A percentile compares a stretch with the other conserved stretches of the same genome.
Evolutionary conservation across 2,888 invertebrate genomes (phyloP).

Genomic region (Himalopsyche anomala): DNA sequence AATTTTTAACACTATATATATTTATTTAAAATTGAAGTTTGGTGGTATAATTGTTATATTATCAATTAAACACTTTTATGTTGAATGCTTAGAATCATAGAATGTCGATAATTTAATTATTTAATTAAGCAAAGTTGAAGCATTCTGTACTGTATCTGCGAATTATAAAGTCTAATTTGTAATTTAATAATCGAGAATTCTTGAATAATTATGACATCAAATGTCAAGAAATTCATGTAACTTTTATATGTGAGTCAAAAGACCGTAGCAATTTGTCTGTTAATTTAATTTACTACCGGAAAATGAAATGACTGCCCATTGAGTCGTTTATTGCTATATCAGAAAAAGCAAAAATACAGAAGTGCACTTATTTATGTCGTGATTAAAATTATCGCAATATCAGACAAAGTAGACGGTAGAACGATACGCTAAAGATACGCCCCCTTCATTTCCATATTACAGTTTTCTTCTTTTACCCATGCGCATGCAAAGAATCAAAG

Average conservation of each 20-base stretch:
- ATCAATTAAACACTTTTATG: too few species aligned
- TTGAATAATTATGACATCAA: neutral
- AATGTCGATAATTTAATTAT: too few species aligned
- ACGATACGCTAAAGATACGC: constrained; percentile 41
- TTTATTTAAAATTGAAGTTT: too few species aligned
- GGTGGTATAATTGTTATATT: too few species aligned
- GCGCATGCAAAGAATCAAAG: constrained; percentile 41
- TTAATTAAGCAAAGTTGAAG: too few species aligned
- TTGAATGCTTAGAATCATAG: too few species aligned
- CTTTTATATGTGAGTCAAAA: neutral
- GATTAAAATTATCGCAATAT: constrained; percentile 51
- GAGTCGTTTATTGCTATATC: constrained; percentile 41
- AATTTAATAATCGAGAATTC: too few species aligned
- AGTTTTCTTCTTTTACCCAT: constrained; percentile 43
- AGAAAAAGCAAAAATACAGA: neutral
- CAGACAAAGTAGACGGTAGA: constrained; percentile 50
- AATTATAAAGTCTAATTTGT: too few species aligned
- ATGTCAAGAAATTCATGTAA: neutral
- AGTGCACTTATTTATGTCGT: constrained; percentile 44
- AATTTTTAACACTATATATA: too few species aligned
- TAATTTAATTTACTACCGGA: neutral
- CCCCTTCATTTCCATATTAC: constrained; percentile 54
- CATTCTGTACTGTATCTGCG: too few species aligned
- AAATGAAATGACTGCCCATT: constrained; percentile 4
- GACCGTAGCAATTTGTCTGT: constrained; percentile 12